Base-by-base conservation (phyloP, 2,888 invertebrate genomes). In the Linyphia triangularis region DNA sequence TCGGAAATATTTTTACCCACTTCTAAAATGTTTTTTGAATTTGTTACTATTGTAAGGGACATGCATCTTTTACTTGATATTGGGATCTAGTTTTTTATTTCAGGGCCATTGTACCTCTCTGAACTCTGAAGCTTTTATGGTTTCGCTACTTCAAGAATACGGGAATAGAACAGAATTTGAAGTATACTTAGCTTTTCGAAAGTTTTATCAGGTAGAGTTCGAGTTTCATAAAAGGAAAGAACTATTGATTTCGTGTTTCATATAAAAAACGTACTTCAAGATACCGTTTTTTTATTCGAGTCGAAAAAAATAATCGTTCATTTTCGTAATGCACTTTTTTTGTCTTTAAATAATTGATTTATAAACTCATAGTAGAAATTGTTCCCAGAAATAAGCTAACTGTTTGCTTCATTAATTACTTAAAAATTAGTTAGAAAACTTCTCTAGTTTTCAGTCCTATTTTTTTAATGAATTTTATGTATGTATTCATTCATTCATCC, bases 61-160 rank as follows among this genome's bases (percentile, higher is more conserved):
- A 51, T 67, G 67, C 43, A 79, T 67, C 57, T 79, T 79, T 67
- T 79, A 67, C 65, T 57, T 43, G 13, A 40, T 40, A 77, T 61
- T 40, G 37, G 37, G 61, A 40, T 16, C 22, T 24, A 40, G 16
- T 33, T 24, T 26, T 70, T 28, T 70, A 43, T 24, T 70, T 26
- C 24, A 7, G 5, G n/a, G 22, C 43, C 16, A 51, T 70, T 70
- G 70, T 70, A n/a, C 26, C 9, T 28, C 43, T 13, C 24, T 43
- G 43, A 70, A 70, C 43, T 70, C 26, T 13, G 24, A 16, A 26
- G 43, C 28, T 43, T 43, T 70, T 70, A 70, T 40, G 70, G 28
- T 9, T 19, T 26, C 5, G 26, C 24, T 51, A 5, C 70, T 70
- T 70, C 26, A 43, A 24, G 26, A 43, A 16, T 70, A 70, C 26